Percentiles rank a stretch among this genome's conserved stretches.
phyloP scores from a whole-genome alignment of 2,888 invertebrate species.

The Eudasyphora cyanicolor region DNA sequence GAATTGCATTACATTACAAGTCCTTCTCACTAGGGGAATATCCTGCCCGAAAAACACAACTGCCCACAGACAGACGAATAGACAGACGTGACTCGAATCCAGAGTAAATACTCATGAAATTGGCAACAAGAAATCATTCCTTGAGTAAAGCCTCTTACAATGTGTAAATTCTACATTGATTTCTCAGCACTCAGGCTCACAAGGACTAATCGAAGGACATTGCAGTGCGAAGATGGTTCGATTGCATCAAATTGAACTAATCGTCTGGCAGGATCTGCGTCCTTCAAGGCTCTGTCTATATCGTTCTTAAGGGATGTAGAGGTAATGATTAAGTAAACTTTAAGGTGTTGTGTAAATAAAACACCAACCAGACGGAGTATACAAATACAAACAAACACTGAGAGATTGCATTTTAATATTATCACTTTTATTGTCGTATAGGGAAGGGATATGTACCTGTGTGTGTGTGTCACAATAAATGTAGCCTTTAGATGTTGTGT shows the following conservation, averaged over 20 bases:
- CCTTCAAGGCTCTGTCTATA: background rate
- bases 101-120: slow-evolving; percentile 12
- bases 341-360: slow-evolving; percentile 61
- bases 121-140: too few species aligned
- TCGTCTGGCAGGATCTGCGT: background rate
- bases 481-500: slow-evolving; percentile 27
- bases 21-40: background rate
- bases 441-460: too few species aligned
- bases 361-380: slow-evolving; percentile 27
- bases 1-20: slow-evolving; percentile 28
- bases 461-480: too few species aligned
- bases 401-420: slow-evolving; percentile 26
- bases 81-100: background rate
- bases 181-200: background rate
- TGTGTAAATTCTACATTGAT: slow-evolving; percentile 41
- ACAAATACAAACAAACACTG: background rate
- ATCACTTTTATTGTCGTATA: slow-evolving; percentile 51
- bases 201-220: background rate
- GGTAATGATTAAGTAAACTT: slow-evolving; percentile 60
- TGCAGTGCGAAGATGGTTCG: background rate
- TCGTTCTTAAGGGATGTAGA: background rate
- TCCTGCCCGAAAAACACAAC: background rate
- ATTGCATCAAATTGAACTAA: slow-evolving; percentile 17
- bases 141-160: slow-evolving; percentile 54
- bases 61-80: background rate